Evolutionary conservation across 2,888 invertebrate genomes (phyloP).

Genomic region (Protophormia terraenovae): DNA sequence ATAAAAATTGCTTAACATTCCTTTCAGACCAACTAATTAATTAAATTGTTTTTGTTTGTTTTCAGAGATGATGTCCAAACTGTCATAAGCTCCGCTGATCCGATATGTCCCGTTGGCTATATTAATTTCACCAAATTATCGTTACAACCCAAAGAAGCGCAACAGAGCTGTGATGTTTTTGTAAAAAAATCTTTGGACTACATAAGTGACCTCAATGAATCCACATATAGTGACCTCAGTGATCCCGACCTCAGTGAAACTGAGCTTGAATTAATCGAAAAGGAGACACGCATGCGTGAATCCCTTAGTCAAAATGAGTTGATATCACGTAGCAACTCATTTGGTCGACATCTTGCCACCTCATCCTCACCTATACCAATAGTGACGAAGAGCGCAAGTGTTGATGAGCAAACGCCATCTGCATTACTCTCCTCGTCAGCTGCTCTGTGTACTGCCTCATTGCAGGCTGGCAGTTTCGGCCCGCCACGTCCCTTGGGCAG

Average conservation of each 20-base stretch:
- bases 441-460: conserved; percentile 68
- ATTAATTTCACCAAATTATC: conserved; percentile 92
- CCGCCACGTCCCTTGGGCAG: conserved; percentile 73
- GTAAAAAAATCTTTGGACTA: conserved; percentile 85
- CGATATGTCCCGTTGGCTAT: conserved; percentile 97
- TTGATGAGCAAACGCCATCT: conserved; percentile 79
- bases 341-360: conserved; percentile 78
- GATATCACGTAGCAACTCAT: conserved; percentile 80
- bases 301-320: conserved; percentile 81
- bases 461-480: conserved; percentile 73
- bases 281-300: conserved; percentile 80
- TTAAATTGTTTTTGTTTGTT: conserved; percentile 64
- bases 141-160: conserved; percentile 85
- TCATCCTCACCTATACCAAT: conserved; percentile 80
- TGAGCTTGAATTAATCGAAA: conserved; percentile 84
- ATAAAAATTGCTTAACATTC: not conserved
- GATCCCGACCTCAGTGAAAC: conserved; percentile 85
- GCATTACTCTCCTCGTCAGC: conserved; percentile 70
- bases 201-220: conserved; percentile 84
- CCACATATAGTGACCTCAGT: conserved; percentile 85
- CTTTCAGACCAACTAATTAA: not conserved
- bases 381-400: conserved; percentile 81
- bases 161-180: conserved; percentile 77
- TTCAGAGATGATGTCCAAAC: conserved; percentile 92
- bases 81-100: conserved; percentile 94